phyloP scores from a whole-genome alignment of 2,113 vertebrate genomes.

The Odontesthes bonariensis region DNA sequence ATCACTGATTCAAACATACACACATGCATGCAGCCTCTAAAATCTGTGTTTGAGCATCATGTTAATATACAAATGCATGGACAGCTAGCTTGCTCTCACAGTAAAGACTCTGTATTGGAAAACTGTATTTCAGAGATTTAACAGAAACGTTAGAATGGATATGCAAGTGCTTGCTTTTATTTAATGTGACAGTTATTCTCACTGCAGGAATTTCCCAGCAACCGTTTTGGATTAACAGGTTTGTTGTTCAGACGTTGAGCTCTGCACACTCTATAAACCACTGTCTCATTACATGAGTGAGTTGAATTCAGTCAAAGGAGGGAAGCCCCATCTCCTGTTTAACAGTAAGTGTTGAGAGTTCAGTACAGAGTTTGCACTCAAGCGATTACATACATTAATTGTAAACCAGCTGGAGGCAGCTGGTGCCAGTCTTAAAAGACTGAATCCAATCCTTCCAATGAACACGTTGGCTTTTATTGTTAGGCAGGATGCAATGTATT shows the following conservation, averaged over 20 bases:
- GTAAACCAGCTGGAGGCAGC: not conserved
- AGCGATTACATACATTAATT: not conserved
- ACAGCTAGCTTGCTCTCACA: not conserved
- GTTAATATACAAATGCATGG: not conserved
- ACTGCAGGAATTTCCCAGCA: constrained; percentile 37
- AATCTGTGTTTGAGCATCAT: not conserved
- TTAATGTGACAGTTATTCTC: constrained; percentile 24
- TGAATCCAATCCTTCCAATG: too few species aligned
- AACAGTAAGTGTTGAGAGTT: not conserved
- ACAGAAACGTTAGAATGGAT: constrained; percentile 2
- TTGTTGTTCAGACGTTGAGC: constrained; percentile 2
- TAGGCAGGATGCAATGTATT: too few species aligned
- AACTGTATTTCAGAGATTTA: not conserved
- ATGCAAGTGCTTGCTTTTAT: constrained; percentile 33
- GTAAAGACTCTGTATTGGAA: not conserved
- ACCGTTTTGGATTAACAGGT: constrained; percentile 28
- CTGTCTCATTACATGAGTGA: too few species aligned
- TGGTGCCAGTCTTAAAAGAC: too few species aligned
- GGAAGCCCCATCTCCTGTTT: not conserved
- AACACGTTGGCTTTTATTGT: too few species aligned
- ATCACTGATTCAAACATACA: too few species aligned
- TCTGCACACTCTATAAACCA: too few species aligned
- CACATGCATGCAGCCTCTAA: not conserved
- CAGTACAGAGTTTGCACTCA: not conserved
- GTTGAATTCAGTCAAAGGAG: not conserved